Evolutionary conservation across 2,797 vertebrate species (phyloP).

Genomic region (Alosa sapidissima): DNA sequence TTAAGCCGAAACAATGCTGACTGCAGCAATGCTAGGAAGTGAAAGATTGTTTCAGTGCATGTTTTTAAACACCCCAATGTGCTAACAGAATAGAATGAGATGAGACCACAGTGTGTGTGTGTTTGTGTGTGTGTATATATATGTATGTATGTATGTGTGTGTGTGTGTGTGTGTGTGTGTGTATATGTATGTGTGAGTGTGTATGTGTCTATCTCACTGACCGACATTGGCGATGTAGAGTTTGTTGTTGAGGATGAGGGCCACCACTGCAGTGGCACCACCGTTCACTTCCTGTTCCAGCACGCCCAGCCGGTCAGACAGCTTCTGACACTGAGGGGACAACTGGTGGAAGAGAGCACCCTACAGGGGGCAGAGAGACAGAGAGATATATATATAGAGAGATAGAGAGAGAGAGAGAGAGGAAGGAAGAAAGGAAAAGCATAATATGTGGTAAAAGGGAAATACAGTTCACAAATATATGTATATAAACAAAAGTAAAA

Average conservation of each 20-base stretch:
- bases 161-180: slow-evolving; percentile 15
- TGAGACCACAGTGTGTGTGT: neutral
- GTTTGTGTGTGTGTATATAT: neutral
- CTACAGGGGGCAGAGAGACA: slow-evolving; percentile 55
- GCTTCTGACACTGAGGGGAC: slow-evolving; percentile 87
- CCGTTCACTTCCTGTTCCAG: slow-evolving; percentile 93
- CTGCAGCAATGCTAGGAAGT: neutral
- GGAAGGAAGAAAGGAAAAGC: neutral
- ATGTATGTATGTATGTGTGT: neutral
- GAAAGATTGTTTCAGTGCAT: neutral
- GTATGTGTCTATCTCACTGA: slow-evolving; percentile 59
- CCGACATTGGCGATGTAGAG: slow-evolving; percentile 95
- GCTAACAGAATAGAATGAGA: neutral
- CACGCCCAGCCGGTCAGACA: slow-evolving; percentile 85
- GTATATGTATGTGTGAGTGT: slow-evolving; percentile 26
- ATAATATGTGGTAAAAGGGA: neutral
- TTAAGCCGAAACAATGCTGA: neutral
- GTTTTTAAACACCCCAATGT: too few relatives aligned
- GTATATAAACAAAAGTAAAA: too few relatives aligned
- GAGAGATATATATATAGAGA: too few relatives aligned
- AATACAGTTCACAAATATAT: neutral
- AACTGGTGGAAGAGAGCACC: slow-evolving; percentile 83
- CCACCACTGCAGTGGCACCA: slow-evolving; percentile 91
- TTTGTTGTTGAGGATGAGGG: slow-evolving; percentile 90
- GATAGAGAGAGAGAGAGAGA: neutral